phyloP scores from a whole-genome alignment of 2,888 invertebrate species.

The Ommatoiulus sabulosus region DNA sequence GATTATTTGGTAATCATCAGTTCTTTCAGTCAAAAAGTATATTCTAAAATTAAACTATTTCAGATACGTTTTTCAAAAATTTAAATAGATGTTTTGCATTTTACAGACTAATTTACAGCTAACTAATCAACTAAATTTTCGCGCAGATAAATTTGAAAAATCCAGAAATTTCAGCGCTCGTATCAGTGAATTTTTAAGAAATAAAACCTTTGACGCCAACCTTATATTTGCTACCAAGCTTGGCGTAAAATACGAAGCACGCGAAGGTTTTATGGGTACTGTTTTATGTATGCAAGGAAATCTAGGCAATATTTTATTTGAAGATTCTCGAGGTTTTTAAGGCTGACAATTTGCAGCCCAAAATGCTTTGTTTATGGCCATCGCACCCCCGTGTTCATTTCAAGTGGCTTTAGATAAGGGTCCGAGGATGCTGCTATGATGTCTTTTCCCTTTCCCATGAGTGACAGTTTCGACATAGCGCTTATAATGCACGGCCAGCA shows the following conservation, averaged over 20 bases:
- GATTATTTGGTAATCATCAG: too few relatives aligned
- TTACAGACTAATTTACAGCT: too few relatives aligned
- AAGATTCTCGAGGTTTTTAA: conserved; percentile 2
- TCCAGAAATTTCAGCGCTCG: too few relatives aligned
- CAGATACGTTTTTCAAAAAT: too few relatives aligned
- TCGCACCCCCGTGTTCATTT: conserved; percentile 4
- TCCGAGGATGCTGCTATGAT: neutral
- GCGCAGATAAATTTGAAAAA: too few relatives aligned
- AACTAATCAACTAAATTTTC: too few relatives aligned
- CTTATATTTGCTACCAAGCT: neutral
- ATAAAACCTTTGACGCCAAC: neutral
- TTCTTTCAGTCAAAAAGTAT: too few relatives aligned
- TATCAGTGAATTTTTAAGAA: neutral
- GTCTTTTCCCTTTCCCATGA: conserved; percentile 6
- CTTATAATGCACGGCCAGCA: conserved; percentile 14
- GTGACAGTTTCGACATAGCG: conserved; percentile 21
- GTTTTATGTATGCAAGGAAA: conserved; percentile 8
- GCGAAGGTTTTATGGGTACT: neutral
- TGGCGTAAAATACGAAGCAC: neutral
- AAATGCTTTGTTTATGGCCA: conserved; percentile 15
- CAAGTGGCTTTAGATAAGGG: conserved; percentile 15
- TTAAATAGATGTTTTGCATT: too few relatives aligned
- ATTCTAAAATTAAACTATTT: too few relatives aligned
- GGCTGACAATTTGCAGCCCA: conserved; percentile 14
- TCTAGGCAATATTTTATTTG: conserved; percentile 18